Conservation (phyloP, 2,113 vertebrate genomes). For the Sus scrofa region T2T-Sscrofa CM000820.6:103551501-103552000, state of each 20-base stretch:
- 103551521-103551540: background rate
- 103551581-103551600: background rate
- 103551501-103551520: too few relatives aligned
- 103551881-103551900: background rate
- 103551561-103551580: background rate
- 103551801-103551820: background rate
- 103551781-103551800: background rate
- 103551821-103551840: background rate
- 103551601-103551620: background rate
- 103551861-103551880: background rate
- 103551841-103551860: background rate
- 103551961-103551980: background rate
- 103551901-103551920: background rate
- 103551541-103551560: background rate
- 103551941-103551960: background rate
- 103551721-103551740: background rate
- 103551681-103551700: background rate
- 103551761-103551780: background rate
- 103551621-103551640: background rate
- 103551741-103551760: background rate
- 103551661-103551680: background rate
- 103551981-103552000: conserved; percentile 17
- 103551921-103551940: background rate
- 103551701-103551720: background rate
- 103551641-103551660: background rate